Percentiles rank a stretch among this genome's conserved stretches.
These are phyloP conservation scores for Drosophila anomelani DNA, from an alignment of 2,888 invertebrate species.

Conservation along the genomic window DNA sequence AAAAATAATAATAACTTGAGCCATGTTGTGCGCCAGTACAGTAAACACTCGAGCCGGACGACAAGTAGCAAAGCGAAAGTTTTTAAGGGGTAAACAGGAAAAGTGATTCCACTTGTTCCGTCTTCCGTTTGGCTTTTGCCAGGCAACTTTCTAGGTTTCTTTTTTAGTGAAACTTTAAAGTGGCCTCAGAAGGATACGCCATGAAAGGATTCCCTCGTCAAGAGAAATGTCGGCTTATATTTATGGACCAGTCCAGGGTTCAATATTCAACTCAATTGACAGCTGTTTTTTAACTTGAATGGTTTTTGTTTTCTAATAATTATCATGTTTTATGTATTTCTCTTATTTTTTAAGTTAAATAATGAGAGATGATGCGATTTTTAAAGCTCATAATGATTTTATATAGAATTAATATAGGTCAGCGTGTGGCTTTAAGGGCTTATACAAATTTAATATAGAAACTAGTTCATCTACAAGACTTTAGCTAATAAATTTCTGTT, in stretches of 20 bases:
- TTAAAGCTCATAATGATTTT: background rate
- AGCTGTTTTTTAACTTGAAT: background rate
- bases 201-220: background rate
- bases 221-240: background rate
- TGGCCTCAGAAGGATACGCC: conserved; percentile 12
- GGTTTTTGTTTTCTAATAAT: background rate
- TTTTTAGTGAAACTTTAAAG: conserved; percentile 23
- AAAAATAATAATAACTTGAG: conserved; percentile 31
- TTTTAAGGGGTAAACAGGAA: conserved; percentile 27
- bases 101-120: conserved; percentile 34
- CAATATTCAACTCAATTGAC: conserved; percentile 1
- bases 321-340: background rate
- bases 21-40: conserved; percentile 33
- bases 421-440: background rate
- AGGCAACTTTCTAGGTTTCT: conserved; percentile 19
- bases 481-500: background rate
- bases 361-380: background rate
- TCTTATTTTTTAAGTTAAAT: background rate
- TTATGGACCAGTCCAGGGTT: background rate
- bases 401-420: background rate
- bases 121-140: conserved; percentile 35
- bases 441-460: background rate
- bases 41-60: conserved; percentile 34
- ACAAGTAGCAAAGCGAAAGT: conserved; percentile 30
- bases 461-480: background rate